Percentiles rank a stretch among this genome's conserved stretches.
Conservation (phyloP, 35 echinoderm and acorn worm genomes). For the Ophioderma brevispina region DNA sequence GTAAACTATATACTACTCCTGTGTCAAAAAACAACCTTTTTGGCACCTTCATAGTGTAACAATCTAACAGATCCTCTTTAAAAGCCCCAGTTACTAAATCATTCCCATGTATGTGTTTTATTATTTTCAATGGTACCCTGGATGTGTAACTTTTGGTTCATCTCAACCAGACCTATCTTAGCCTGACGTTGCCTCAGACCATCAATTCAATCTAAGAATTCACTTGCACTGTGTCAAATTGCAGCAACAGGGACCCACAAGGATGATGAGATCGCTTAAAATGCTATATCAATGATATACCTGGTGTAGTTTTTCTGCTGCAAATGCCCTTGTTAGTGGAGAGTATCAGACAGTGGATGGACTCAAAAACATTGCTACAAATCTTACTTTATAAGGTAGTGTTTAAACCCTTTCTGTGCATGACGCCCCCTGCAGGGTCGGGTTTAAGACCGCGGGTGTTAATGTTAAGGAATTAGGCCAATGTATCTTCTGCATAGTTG, state of each 20-base stretch:
- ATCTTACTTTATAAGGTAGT: constrained; percentile 32
- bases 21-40: too few species aligned
- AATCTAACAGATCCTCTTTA: too few species aligned
- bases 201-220: constrained; percentile 42
- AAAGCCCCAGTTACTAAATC: too few species aligned
- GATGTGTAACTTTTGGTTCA: constrained; percentile 44
- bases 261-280: constrained; percentile 23
- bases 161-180: constrained; percentile 57
- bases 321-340: constrained; percentile 25
- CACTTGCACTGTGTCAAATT: constrained; percentile 19
- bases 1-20: too few species aligned
- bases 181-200: constrained; percentile 33
- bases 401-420: too few species aligned
- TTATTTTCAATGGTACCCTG: constrained; percentile 48
- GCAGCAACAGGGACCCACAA: constrained; percentile 22
- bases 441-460: too few species aligned
- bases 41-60: too few species aligned
- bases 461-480: too few species aligned
- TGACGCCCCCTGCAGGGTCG: too few species aligned
- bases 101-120: not conserved
- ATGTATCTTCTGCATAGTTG: too few species aligned
- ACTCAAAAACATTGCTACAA: constrained; percentile 48
- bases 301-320: constrained; percentile 32
- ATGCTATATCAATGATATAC: constrained; percentile 35
- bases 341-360: constrained; percentile 42